Percentiles rank a stretch among this genome's conserved stretches.
Evolutionary conservation across 2,888 invertebrate genomes (phyloP).

Genomic region (Ptilodon capucinus): DNA sequence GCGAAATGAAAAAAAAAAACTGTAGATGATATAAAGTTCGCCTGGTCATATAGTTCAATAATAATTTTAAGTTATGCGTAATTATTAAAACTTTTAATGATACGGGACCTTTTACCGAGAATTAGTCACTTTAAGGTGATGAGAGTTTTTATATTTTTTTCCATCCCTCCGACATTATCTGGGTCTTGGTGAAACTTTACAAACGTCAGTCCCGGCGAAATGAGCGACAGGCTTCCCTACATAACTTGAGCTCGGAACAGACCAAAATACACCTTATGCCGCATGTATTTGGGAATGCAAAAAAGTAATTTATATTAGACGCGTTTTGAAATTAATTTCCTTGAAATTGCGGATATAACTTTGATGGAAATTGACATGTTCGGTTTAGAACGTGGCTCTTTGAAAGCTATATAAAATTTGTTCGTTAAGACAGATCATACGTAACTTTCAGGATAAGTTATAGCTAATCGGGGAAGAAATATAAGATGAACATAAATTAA

Average conservation of each 20-base stretch:
- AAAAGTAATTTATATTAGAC: slow-evolving; percentile 16
- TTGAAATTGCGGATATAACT: slow-evolving; percentile 27
- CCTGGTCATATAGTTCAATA: too few relatives aligned
- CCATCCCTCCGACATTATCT: slow-evolving; percentile 34
- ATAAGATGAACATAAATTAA: too few relatives aligned
- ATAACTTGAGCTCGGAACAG: slow-evolving; percentile 14
- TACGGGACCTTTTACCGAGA: slow-evolving; percentile 7
- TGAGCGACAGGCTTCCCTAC: slow-evolving; percentile 29
- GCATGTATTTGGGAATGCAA: neutral
- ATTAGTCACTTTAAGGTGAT: slow-evolving; percentile 8
- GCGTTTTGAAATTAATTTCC: slow-evolving; percentile 34
- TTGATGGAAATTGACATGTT: slow-evolving; percentile 33
- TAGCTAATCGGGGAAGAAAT: too few relatives aligned
- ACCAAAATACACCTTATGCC: neutral
- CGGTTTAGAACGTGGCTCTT: slow-evolving; percentile 8
- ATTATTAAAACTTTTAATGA: too few relatives aligned
- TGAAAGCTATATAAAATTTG: slow-evolving; percentile 6
- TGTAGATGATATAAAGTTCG: too few relatives aligned
- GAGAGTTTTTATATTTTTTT: slow-evolving; percentile 33
- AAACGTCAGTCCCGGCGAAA: slow-evolving; percentile 45
- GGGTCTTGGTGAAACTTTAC: slow-evolving; percentile 28
- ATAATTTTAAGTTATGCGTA: too few relatives aligned
- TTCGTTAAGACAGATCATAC: too few relatives aligned
- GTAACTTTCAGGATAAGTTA: too few relatives aligned
- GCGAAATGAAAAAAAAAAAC: too few relatives aligned